Evolutionary conservation across 2,888 invertebrate genomes (phyloP).

Genomic region (Resseliella maxima): DNA sequence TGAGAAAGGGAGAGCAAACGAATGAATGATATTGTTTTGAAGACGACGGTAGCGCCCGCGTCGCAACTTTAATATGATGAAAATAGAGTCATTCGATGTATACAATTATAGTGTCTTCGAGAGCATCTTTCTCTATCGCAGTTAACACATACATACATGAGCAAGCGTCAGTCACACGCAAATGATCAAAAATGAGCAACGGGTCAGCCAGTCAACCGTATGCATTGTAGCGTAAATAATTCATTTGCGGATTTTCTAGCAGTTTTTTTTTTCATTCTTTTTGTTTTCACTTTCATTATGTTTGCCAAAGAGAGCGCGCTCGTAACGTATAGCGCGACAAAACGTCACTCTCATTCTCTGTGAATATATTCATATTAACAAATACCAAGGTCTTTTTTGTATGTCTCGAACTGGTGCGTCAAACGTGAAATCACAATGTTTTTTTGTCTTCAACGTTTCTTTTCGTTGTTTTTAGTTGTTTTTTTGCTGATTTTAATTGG

Average conservation of each 20-base stretch:
- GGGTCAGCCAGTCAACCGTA: slow-evolving; percentile 29
- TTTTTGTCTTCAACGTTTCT: too few relatives aligned
- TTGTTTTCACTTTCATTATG: slow-evolving; percentile 29
- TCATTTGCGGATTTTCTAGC: slow-evolving; percentile 46
- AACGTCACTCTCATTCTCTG: slow-evolving; percentile 38
- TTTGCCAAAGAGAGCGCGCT: background rate
- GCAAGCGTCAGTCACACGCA: slow-evolving; percentile 5
- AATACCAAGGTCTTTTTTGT: slow-evolving; percentile 13
- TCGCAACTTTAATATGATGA: background rate
- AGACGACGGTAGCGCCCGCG: background rate
- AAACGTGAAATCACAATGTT: background rate
- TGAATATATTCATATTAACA: background rate
- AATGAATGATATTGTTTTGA: background rate
- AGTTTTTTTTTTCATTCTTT: background rate
- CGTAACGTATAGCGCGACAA: background rate
- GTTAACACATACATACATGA: background rate
- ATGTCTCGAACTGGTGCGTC: background rate
- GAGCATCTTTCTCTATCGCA: background rate
- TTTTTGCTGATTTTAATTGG: slow-evolving; percentile 3
- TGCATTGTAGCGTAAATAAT: slow-evolving; percentile 13
- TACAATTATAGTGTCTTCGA: slow-evolving; percentile 15
- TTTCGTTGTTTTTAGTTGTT: background rate
- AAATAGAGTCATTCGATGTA: background rate
- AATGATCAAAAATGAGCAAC: slow-evolving; percentile 26
- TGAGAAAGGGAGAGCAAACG: background rate